Evolutionary conservation across 1,140 invertebrate genomes (phyloP), one percentile per base, ranked within the genome.

Genomic region (Neodiprion lecontei): DNA sequence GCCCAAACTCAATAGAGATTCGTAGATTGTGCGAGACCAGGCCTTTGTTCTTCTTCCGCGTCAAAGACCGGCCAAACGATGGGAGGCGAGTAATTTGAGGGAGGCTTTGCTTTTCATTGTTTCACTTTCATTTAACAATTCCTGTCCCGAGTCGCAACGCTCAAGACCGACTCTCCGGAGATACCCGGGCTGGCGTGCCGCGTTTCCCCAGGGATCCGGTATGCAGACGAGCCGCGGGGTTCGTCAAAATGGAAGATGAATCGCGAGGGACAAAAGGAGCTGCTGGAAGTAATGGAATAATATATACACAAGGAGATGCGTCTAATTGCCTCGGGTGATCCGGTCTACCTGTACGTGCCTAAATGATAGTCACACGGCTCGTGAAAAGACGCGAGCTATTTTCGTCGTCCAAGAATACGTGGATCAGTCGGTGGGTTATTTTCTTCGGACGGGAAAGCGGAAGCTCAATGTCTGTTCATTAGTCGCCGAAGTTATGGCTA

Each of bases 61-160:
- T 61, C 53, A 61, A 61, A 61, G 53, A 17, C 11, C 53, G 53
- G 28, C 28, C 28, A 40, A 40, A 40, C 28, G 28, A 40, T 40
- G 28, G 28, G 28, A 0, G 28, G 17, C 17, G 28, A 17, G 53
- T 61, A 61, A 61, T 61, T 61, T 61, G 53, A 61, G 53, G 53
- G n/a, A 61, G 53, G n/a, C 53, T 61, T 61, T 61, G 53, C 53
- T 61, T 61, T 61, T 61, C 53, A 61, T 61, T 61, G 53, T 61
- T 61, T 61, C 53, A 61, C 53, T 61, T 61, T 14, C 53, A 61
- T 61, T 61, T 61, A 61, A 61, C 53, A 61, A 61, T 61, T 61
- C 53, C n/a, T 61, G 53, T 61, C 53, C 28, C 53, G 53, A 14
- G 53, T 61, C 4, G 5, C 28, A 40, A 40, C 53, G 53, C 53